phyloP scores from a whole-genome alignment of 2,888 invertebrate species.

The Catocala sponsa region DNA sequence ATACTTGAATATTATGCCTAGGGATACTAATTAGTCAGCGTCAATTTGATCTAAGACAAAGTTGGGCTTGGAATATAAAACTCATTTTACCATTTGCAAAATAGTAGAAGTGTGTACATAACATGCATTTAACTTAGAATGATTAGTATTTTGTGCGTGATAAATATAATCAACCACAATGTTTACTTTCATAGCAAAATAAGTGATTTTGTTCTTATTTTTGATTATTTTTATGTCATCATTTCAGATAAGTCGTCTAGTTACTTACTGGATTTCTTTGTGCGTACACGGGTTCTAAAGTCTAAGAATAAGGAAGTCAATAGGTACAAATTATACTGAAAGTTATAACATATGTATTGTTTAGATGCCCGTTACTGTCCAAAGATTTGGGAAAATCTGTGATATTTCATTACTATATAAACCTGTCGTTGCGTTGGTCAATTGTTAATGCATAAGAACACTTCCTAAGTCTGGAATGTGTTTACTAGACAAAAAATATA shows the following conservation, averaged over 20 bases:
- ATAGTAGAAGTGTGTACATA: constrained; percentile 79
- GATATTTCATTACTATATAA: constrained; percentile 85
- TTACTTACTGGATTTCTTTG: constrained; percentile 82
- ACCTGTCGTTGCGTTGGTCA: constrained; percentile 88
- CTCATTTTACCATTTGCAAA: constrained; percentile 73
- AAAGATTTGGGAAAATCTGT: constrained; percentile 88
- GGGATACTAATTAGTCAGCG: constrained; percentile 75
- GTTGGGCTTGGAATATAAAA: constrained; percentile 70
- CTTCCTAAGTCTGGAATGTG: constrained; percentile 76
- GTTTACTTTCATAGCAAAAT: constrained; percentile 80
- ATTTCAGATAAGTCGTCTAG: constrained; percentile 81
- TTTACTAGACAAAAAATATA: constrained; percentile 86
- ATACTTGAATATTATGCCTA: constrained; percentile 83
- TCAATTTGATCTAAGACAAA: constrained; percentile 71
- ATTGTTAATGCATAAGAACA: constrained; percentile 85
- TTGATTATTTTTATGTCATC: constrained; percentile 76
- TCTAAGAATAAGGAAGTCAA: constrained; percentile 71
- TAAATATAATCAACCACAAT: constrained; percentile 77
- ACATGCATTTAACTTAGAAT: constrained; percentile 84
- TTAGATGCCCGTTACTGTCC: constrained; percentile 85
- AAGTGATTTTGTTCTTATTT: constrained; percentile 79
- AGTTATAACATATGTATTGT: constrained; percentile 61
- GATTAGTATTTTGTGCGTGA: constrained; percentile 78
- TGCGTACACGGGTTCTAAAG: constrained; percentile 81
- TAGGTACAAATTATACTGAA: constrained; percentile 79